A percentile compares a stretch with the other conserved stretches of the same genome.
phyloP scores from a whole-genome alignment of 2,888 invertebrate species.

The Cephus pulcher region DNA sequence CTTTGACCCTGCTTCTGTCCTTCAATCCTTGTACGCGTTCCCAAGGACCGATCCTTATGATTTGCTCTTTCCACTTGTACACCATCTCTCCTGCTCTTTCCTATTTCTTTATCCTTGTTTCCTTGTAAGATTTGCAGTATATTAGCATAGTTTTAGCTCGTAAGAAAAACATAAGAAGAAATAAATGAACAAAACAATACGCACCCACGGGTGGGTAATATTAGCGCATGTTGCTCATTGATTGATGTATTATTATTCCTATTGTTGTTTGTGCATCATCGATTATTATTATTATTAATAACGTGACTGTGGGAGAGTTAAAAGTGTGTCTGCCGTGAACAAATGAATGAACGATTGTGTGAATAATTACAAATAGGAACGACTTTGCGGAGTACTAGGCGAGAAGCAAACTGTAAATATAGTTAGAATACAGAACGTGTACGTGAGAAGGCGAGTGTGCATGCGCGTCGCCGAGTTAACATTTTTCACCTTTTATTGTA shows the following conservation, averaged over 20 bases:
- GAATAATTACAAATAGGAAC: not conserved
- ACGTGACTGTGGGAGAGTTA: not conserved
- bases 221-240: not conserved
- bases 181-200: not conserved
- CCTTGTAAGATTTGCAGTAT: not conserved
- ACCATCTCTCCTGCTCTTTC: not conserved
- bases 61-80: not conserved
- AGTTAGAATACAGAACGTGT: not conserved
- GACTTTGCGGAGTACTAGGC: not conserved
- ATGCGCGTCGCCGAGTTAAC: not conserved
- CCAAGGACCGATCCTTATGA: not conserved
- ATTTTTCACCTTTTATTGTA: not conserved
- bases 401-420: not conserved
- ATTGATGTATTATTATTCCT: not conserved
- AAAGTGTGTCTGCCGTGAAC: not conserved
- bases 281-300: not conserved
- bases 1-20: not conserved
- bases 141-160: not conserved
- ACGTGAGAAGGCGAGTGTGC: not conserved
- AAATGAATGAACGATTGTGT: not conserved
- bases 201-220: not conserved
- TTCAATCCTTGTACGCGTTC: not conserved
- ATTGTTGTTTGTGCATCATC: not conserved
- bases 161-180: not conserved
- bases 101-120: no score